Conservation (phyloP, 1,140 invertebrate species). For the Zaprionus davidi region DNA sequence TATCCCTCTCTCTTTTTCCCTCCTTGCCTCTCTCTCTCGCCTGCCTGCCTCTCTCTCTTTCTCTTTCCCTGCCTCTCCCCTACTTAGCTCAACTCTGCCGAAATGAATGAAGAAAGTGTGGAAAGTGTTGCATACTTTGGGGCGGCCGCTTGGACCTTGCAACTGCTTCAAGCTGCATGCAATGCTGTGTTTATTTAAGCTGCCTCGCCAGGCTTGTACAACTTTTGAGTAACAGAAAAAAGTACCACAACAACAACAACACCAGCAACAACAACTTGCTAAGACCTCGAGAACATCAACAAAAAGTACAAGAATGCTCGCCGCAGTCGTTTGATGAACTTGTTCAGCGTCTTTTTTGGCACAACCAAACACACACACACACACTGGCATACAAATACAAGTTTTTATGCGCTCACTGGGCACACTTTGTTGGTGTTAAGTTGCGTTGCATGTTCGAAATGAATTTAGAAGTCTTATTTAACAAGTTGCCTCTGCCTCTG, state of each 20-base stretch:
- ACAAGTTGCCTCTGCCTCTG: constrained; percentile 59
- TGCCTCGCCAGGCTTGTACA: constrained; percentile 39
- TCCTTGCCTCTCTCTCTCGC: no score
- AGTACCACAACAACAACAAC: constrained; percentile 49
- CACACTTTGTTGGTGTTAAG: constrained; percentile 70
- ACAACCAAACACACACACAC: constrained; percentile 4
- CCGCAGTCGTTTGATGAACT: constrained; percentile 73
- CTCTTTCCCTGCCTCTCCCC: neutral
- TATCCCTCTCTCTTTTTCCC: no score
- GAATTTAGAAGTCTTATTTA: constrained; percentile 83
- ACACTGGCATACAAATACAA: constrained; percentile 14
- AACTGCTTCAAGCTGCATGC: constrained; percentile 28
- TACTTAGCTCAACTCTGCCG: constrained; percentile 8
- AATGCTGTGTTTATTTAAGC: constrained; percentile 68
- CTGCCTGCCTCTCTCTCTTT: neutral
- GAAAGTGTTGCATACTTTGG: constrained; percentile 77
- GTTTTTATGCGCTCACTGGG: constrained; percentile 52
- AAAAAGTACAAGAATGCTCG: constrained; percentile 33
- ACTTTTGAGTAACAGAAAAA: constrained; percentile 41
- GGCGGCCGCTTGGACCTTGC: constrained; percentile 39
- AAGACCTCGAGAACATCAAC: constrained; percentile 9
- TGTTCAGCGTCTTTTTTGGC: constrained; percentile 50
- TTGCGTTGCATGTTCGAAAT: constrained; percentile 68
- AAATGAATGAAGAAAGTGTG: constrained; percentile 33
- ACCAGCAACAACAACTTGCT: constrained; percentile 28